A percentile compares a stretch with the other conserved stretches of the same genome.
These are phyloP conservation scores for Hypsopygia costalis DNA, from an alignment of 2,888 invertebrate genomes.

Conservation along the genomic window DNA sequence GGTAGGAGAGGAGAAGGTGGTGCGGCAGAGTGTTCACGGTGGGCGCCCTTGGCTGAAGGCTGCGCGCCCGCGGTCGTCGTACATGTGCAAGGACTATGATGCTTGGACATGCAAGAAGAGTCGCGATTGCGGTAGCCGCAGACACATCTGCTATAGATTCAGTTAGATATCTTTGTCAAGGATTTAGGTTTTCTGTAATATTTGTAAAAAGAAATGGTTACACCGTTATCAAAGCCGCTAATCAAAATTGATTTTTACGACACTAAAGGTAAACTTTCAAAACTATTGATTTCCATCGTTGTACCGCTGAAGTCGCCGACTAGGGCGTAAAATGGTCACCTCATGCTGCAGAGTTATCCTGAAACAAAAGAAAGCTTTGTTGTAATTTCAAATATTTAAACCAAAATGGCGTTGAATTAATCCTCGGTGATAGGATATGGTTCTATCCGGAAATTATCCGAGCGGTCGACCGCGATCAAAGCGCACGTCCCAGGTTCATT, in stretches of 20 bases:
- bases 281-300: slow-evolving; percentile 35
- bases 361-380: slow-evolving; percentile 5
- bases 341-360: slow-evolving; percentile 7
- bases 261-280: slow-evolving; percentile 13
- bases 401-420: too few species aligned
- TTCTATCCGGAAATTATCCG: slow-evolving; percentile 20
- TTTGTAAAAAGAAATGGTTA: background rate
- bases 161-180: background rate
- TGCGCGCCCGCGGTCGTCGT: slow-evolving; percentile 51
- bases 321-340: slow-evolving; percentile 4
- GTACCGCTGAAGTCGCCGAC: slow-evolving; percentile 11
- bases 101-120: slow-evolving; percentile 35
- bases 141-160: slow-evolving; percentile 36
- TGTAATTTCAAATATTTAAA: background rate
- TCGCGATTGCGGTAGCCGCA: slow-evolving; percentile 50
- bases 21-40: slow-evolving; percentile 49
- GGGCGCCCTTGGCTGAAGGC: slow-evolving; percentile 68
- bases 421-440: background rate
- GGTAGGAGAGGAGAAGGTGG: background rate
- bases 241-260: background rate
- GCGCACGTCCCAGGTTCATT: slow-evolving; percentile 11
- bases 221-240: slow-evolving; percentile 30
- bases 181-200: background rate
- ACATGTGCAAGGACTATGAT: slow-evolving; percentile 24
- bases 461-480: slow-evolving; percentile 37